A percentile compares a stretch with the other conserved stretches of the same genome.
Conservation (phyloP, 2,888 invertebrate genomes). For the Heliconius erato region DNA sequence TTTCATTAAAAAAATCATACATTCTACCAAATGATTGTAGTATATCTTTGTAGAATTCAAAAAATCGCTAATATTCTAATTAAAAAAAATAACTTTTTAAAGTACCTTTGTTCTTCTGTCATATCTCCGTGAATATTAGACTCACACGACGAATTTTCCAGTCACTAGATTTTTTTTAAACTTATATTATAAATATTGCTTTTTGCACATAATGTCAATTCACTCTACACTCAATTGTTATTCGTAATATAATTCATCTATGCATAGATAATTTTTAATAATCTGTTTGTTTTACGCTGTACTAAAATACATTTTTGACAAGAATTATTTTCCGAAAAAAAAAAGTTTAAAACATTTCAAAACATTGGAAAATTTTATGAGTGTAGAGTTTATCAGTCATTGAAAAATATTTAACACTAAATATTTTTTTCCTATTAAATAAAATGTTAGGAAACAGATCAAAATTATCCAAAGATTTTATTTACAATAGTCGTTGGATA, state of each 20-base stretch:
- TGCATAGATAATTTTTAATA: neutral
- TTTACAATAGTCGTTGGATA: neutral
- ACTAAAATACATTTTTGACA: neutral
- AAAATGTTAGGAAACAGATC: neutral
- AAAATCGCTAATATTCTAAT: neutral
- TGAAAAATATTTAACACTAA: slow-evolving; percentile 10
- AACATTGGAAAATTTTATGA: neutral
- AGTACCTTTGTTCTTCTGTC: slow-evolving; percentile 6
- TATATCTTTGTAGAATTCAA: neutral
- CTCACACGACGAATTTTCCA: slow-evolving; percentile 31
- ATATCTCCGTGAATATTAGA: slow-evolving; percentile 3
- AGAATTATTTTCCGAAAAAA: neutral
- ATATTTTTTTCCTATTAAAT: neutral
- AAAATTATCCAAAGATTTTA: neutral
- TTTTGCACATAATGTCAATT: slow-evolving; percentile 40
- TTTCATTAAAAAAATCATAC: neutral
- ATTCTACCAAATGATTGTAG: neutral
- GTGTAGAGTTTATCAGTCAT: slow-evolving; percentile 12
- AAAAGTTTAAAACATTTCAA: neutral
- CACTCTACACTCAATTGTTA: slow-evolving; percentile 26
- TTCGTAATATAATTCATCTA: neutral
- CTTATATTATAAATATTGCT: slow-evolving; percentile 34
- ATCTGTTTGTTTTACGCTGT: neutral
- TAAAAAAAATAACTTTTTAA: neutral
- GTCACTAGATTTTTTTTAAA: slow-evolving; percentile 33